Evolutionary conservation across 2,113 vertebrate species (phyloP), one percentile per base, ranked within the genome.

Genomic region (Ranitomeya variabilis): DNA sequence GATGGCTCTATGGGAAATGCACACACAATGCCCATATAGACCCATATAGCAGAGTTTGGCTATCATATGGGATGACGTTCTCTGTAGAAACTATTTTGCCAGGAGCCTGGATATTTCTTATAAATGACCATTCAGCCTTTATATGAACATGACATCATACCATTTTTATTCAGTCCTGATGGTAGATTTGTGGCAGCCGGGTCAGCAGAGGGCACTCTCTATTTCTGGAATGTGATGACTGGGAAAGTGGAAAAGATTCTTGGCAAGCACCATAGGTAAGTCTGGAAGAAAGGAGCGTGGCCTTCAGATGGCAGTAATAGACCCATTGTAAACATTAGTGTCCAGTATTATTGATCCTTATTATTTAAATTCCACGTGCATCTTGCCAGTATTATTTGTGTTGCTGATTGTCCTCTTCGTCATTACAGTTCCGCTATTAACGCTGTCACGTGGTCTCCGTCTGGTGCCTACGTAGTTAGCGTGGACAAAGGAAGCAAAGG

Each of bases 401-500:
- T 37, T 62, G 23, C 55, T 81, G 54, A 62, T 55, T 26, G 0
- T 69, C 7, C n/a, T 71, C 51, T 55, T 66, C 18, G 66, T 83
- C 67, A 15, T 74, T 82, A 18, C 69, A 99, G 98, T 92, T 97
- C 97, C 1, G 93, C 97, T 37, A 95, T 99, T 91, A 99, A 99
- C 87, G 96, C 97, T 0, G 98, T 99, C 6, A 96, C 98, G 0
- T 99, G 98, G 98, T 97, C 98, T 0, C 97, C 98, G 0, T 96
- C 97, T 0, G 98, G 98, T 64, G 89, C 94, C 0, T 96, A 96
- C 0, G 97, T 99, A 57, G 94, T 96, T 90, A 99, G 97, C 14
- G 98, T 99, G 94, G 98, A 99, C 94, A 99, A 98, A 90, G 96
- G 97, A 90, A 97, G 95, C 93, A 96, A 94, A 89, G 97, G 96